Evolutionary conservation across 2,888 invertebrate genomes (phyloP).

Genomic region (Strigamia maritima): DNA sequence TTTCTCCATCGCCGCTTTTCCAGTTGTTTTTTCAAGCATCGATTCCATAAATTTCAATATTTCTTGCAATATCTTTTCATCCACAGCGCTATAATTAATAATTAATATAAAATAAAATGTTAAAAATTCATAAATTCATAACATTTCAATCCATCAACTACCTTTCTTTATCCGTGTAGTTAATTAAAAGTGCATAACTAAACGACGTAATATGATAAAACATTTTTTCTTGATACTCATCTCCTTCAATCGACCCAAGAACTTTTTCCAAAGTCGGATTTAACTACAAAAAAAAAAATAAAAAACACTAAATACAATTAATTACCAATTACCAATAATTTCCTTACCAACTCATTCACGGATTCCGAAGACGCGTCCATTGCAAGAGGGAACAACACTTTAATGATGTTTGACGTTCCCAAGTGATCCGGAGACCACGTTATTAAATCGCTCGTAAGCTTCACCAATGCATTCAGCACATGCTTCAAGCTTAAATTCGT

Average conservation of each 20-base stretch:
- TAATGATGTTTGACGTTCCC: conserved; percentile 56
- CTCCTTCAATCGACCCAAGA: conserved; percentile 63
- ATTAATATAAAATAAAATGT: no score
- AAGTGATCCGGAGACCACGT: conserved; percentile 62
- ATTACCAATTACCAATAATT: no score
- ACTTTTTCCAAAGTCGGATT: conserved; percentile 59
- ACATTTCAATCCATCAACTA: conserved; percentile 42
- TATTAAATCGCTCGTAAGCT: conserved; percentile 63
- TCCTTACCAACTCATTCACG: conserved; percentile 60
- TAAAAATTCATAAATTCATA: conserved; percentile 3
- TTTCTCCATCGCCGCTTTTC: conserved; percentile 74
- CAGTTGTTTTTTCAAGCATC: conserved; percentile 75
- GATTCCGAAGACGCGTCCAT: conserved; percentile 74
- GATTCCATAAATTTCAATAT: conserved; percentile 82
- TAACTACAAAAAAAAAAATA: conserved; percentile 45
- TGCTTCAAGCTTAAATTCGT: conserved; percentile 65
- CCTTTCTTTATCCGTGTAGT: conserved; percentile 57
- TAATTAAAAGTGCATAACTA: conserved; percentile 66
- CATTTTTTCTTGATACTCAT: conserved; percentile 63
- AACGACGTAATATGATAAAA: conserved; percentile 65
- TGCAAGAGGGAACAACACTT: conserved; percentile 70
- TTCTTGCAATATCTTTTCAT: conserved; percentile 63
- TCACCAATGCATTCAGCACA: conserved; percentile 62
- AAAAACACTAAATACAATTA: not conserved
- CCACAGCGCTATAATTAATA: conserved; percentile 53